Percentiles rank a stretch among this genome's conserved stretches.
Evolutionary conservation across 2,113 vertebrate genomes (phyloP).

Genomic region (Formicarius rufipectus): DNA sequence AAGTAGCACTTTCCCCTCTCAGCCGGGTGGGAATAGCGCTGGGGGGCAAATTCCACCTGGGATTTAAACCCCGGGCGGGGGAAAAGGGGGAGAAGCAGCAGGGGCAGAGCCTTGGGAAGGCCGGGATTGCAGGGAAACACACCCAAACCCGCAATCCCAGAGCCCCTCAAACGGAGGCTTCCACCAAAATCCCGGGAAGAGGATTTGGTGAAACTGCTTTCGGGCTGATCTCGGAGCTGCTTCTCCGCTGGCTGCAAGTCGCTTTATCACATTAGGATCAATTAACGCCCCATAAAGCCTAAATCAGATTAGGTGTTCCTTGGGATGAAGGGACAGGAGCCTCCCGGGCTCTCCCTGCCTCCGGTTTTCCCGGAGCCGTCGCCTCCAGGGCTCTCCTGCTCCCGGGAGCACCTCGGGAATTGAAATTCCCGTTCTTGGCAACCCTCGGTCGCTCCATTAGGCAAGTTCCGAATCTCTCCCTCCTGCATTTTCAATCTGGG

Average conservation of each 20-base stretch:
- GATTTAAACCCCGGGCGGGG: neutral
- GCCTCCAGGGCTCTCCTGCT: neutral
- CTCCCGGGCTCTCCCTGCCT: neutral
- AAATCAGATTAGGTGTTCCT: neutral
- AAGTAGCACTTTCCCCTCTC: neutral
- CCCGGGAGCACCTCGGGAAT: neutral
- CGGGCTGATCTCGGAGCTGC: neutral
- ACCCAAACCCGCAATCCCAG: neutral
- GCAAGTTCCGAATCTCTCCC: neutral
- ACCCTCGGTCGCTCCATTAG: neutral
- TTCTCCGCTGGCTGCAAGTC: neutral
- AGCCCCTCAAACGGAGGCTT: neutral
- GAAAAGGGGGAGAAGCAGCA: neutral
- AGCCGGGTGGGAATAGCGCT: neutral
- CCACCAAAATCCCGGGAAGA: neutral
- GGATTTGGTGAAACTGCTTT: neutral
- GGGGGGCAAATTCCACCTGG: neutral
- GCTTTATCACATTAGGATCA: neutral
- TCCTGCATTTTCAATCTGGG: neutral
- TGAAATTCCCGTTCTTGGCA: neutral
- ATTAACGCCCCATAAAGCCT: neutral
- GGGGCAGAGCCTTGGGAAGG: neutral
- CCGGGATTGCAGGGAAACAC: neutral
- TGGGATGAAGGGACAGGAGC: accelerated
- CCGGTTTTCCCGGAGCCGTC: neutral